Percentiles rank a stretch among this genome's conserved stretches.
phyloP scores from a whole-genome alignment of 2,888 invertebrate species.

The Hypercompe scribonia region DNA sequence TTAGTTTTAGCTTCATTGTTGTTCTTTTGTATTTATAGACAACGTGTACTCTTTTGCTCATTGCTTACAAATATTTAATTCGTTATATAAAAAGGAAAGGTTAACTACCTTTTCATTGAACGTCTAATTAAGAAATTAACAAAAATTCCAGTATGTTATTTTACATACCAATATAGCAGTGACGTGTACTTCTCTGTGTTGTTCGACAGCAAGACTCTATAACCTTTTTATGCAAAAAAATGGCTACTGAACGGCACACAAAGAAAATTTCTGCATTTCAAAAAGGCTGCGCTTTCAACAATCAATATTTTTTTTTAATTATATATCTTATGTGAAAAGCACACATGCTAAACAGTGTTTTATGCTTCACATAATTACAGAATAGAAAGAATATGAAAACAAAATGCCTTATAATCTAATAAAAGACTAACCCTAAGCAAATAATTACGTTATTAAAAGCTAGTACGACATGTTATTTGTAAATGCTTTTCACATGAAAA shows the following conservation, averaged over 20 bases:
- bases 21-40: too few relatives aligned
- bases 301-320: not conserved
- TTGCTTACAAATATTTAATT: not conserved
- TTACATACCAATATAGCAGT: not conserved
- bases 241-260: not conserved
- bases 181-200: not conserved
- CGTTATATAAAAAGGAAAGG: too few relatives aligned
- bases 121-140: too few relatives aligned
- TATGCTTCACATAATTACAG: not conserved
- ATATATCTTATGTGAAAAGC: not conserved
- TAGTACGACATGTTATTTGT: conserved; percentile 35
- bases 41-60: too few relatives aligned
- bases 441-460: conserved; percentile 41
- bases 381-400: not conserved
- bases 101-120: too few relatives aligned
- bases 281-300: not conserved
- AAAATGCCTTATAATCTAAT: conserved; percentile 19
- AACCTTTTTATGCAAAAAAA: not conserved
- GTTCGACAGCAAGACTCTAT: not conserved
- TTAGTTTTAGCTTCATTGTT: too few relatives aligned
- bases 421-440: conserved; percentile 8
- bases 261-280: not conserved
- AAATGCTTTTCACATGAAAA: conserved; percentile 43
- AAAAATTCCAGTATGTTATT: too few relatives aligned
- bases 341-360: not conserved